phyloP scores from a whole-genome alignment of 1,140 invertebrate species.

The Anastrepha ludens region DNA sequence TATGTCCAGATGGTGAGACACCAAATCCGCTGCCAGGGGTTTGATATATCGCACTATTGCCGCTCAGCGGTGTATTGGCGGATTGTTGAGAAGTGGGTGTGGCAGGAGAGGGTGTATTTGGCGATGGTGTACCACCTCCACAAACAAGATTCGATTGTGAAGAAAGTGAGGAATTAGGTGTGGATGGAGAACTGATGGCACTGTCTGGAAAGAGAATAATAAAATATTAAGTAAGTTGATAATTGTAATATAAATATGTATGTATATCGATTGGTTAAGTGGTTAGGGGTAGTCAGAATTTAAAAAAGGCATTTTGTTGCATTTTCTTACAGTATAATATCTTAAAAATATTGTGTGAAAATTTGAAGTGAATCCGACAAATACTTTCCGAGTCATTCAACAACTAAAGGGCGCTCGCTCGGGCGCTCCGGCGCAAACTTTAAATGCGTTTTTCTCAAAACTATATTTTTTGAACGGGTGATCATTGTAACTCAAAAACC shows the following conservation, averaged over 20 bases:
- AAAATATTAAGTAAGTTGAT: background rate
- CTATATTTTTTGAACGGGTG: too few relatives aligned
- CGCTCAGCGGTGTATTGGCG: constrained; percentile 38
- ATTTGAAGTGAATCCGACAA: too few relatives aligned
- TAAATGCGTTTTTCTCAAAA: too few relatives aligned
- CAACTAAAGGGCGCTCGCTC: too few relatives aligned
- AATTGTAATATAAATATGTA: background rate
- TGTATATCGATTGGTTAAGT: too few relatives aligned
- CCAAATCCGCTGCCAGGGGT: constrained; percentile 58
- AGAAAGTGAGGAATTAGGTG: constrained; percentile 65
- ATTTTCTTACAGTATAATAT: too few relatives aligned
- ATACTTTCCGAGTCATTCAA: too few relatives aligned
- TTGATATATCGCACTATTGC: constrained; percentile 55
- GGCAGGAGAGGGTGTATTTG: constrained; percentile 57
- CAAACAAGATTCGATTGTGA: constrained; percentile 58
- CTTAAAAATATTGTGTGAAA: too few relatives aligned
- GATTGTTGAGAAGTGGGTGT: constrained; percentile 56
- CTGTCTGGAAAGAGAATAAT: constrained; percentile 62
- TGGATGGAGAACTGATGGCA: constrained; percentile 73
- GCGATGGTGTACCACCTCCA: constrained; percentile 56
- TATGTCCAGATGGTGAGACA: constrained; percentile 74
- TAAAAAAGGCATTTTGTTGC: too few relatives aligned
- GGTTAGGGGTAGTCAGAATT: too few relatives aligned
- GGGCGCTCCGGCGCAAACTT: too few relatives aligned
- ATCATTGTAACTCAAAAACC: too few relatives aligned